Evolutionary conservation across 2,113 vertebrate genomes (phyloP).

Genomic region (Bujurquina vittata): DNA sequence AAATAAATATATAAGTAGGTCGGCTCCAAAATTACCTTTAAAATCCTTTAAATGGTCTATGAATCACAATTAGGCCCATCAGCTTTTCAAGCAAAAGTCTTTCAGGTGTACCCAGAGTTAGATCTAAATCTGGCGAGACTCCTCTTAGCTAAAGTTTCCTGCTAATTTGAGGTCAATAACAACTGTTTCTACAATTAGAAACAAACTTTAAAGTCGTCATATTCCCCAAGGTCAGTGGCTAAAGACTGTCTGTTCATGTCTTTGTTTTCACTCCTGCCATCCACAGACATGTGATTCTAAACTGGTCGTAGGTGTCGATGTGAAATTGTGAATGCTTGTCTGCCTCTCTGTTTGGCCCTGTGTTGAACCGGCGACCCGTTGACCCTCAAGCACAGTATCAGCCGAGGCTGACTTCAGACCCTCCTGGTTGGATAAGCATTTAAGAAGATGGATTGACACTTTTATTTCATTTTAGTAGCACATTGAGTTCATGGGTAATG

Average conservation of each 20-base stretch:
- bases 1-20: not conserved
- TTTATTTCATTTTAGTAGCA: not conserved
- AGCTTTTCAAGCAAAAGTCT: not conserved
- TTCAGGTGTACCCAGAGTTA: not conserved
- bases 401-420: not conserved
- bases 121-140: not conserved
- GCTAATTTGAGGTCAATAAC: not conserved
- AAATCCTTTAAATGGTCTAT: not conserved
- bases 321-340: not conserved
- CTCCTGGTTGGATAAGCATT: not conserved
- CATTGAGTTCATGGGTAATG: not conserved
- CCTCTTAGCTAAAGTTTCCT: not conserved
- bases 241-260: not conserved
- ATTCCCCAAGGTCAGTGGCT: not conserved
- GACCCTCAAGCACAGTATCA: not conserved
- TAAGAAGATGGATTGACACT: not conserved
- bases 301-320: not conserved
- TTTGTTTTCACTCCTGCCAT: not conserved
- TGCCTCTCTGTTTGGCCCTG: not conserved
- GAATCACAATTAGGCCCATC: not conserved
- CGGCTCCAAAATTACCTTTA: not conserved
- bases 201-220: not conserved
- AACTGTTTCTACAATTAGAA: conserved; percentile 2
- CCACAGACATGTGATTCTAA: not conserved
- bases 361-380: not conserved